phyloP scores from a whole-genome alignment of 2,797 vertebrate genomes.

The Falco rusticolus region DNA sequence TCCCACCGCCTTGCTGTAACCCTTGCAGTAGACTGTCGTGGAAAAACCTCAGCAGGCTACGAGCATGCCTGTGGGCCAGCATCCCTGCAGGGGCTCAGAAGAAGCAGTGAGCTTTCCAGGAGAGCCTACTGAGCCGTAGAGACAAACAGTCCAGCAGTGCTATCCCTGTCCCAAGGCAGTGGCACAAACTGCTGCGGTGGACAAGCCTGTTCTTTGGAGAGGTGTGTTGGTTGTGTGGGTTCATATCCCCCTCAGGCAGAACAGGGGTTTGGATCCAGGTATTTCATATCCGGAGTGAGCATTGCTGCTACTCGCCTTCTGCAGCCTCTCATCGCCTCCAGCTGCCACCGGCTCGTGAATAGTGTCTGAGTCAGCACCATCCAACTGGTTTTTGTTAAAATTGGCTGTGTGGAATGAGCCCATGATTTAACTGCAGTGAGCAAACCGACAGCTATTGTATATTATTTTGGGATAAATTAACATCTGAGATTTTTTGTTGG shows the following conservation, averaged over 20 bases:
- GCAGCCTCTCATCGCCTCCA: not conserved
- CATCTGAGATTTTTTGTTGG: not conserved
- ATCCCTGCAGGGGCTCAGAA: not conserved
- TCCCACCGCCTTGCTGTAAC: not conserved
- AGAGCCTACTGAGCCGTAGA: not conserved
- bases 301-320: not conserved
- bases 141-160: accelerated
- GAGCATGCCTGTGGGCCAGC: not conserved
- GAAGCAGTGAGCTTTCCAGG: not conserved
- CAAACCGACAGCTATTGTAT: not conserved
- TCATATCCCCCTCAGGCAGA: not conserved
- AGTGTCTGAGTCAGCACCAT: constrained; percentile 38
- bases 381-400: not conserved
- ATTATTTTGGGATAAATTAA: not conserved
- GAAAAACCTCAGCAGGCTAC: not conserved
- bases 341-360: not conserved
- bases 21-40: not conserved
- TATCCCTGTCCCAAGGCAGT: accelerated
- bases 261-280: not conserved
- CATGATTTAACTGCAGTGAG: accelerated
- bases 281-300: not conserved
- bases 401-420: not conserved
- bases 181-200: accelerated
- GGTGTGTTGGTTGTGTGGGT: not conserved
- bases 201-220: accelerated